Percentiles rank a stretch among this genome's conserved stretches.
phyloP scores from a whole-genome alignment of 2,888 invertebrate genomes.

The Nudaria mundana region DNA sequence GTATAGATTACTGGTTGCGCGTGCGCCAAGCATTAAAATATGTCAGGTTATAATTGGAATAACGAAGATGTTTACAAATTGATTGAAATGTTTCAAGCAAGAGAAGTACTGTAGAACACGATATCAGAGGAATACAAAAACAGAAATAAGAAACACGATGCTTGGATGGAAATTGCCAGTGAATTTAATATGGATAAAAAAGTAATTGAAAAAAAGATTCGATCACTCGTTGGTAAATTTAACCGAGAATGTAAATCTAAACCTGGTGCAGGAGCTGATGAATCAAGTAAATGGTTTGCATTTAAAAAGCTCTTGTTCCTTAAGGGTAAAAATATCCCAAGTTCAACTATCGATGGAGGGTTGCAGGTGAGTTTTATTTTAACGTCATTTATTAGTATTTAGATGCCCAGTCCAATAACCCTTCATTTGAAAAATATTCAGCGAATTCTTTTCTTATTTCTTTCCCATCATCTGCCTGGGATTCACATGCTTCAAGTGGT shows the following conservation, averaged over 20 bases:
- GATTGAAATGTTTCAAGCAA: slow-evolving; percentile 34
- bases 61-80: slow-evolving; percentile 24
- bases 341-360: slow-evolving; percentile 11
- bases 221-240: slow-evolving; percentile 18
- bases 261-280: slow-evolving; percentile 22
- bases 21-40: slow-evolving; percentile 30
- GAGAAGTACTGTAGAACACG: slow-evolving; percentile 30
- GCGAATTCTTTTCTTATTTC: slow-evolving; percentile 27
- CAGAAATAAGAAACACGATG: slow-evolving; percentile 33
- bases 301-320: slow-evolving; percentile 23
- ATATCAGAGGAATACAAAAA: slow-evolving; percentile 28
- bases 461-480: slow-evolving; percentile 24
- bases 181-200: slow-evolving; percentile 27
- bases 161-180: slow-evolving; percentile 20
- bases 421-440: slow-evolving; percentile 27
- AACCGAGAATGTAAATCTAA: slow-evolving; percentile 15
- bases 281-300: slow-evolving; percentile 23
- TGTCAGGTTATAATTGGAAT: slow-evolving; percentile 24
- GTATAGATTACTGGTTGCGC: slow-evolving; percentile 27
- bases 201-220: slow-evolving; percentile 12
- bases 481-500: slow-evolving; percentile 22
- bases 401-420: slow-evolving; percentile 19
- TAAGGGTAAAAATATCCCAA: slow-evolving; percentile 18
- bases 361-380: slow-evolving; percentile 15
- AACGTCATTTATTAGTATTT: slow-evolving; percentile 20